Conservation (phyloP, 2,888 invertebrate genomes). For the Metopia argyrocephala region DNA sequence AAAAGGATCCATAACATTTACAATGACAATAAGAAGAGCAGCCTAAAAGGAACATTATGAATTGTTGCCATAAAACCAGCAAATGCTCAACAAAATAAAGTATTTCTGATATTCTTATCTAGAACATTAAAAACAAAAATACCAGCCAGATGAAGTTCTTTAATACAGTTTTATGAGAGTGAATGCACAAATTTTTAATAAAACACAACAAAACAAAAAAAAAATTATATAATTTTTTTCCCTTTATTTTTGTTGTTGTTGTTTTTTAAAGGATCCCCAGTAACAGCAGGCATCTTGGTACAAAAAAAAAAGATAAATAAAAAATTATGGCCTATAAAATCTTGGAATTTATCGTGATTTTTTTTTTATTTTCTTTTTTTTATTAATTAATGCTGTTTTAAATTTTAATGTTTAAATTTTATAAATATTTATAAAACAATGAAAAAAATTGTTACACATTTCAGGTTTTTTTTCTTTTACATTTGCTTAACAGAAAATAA, state of each 20-base stretch:
- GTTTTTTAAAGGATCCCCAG: slow-evolving; percentile 44
- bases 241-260: neutral
- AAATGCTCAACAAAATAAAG: slow-evolving; percentile 56
- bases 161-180: neutral
- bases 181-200: too few species aligned
- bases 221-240: neutral
- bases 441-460: slow-evolving; percentile 58
- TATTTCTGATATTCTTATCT: slow-evolving; percentile 56
- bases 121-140: slow-evolving; percentile 31
- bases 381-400: slow-evolving; percentile 45
- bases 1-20: slow-evolving; percentile 36
- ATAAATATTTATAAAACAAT: slow-evolving; percentile 61
- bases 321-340: slow-evolving; percentile 40
- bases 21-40: slow-evolving; percentile 50
- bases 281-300: slow-evolving; percentile 52
- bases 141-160: slow-evolving; percentile 54
- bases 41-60: neutral
- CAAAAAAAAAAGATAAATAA: slow-evolving; percentile 12
- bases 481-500: neutral
- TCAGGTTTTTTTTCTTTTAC: too few species aligned
- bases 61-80: slow-evolving; percentile 53
- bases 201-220: too few species aligned
- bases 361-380: neutral
- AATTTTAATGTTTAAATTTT: slow-evolving; percentile 36
- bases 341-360: slow-evolving; percentile 38